Base-by-base conservation (phyloP, 2,797 vertebrate genomes). In the Clarias laeviceps region DNA sequence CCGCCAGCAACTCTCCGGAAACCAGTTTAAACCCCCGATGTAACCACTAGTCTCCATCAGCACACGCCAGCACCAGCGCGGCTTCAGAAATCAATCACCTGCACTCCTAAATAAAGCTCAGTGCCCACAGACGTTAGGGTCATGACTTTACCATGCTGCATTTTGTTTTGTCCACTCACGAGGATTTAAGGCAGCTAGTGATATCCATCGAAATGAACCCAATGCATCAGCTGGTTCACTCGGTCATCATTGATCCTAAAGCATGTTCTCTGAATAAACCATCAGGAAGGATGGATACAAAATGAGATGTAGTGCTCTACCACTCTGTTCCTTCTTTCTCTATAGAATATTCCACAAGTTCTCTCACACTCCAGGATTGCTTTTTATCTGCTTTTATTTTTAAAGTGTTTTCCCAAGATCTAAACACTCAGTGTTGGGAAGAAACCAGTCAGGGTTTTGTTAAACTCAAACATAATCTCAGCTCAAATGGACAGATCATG, bases 11-110 rank as follows among this genome's bases (percentile, higher is more conserved):
- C 96, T 97, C 84, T 97, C 97, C 0, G 97, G 97, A 84, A 97
- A 97, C 94, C 97, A 97, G 91, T 97, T 97, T 92, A 97, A 97
- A 94, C 96, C 96, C 27, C 96, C 96, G 1, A 94, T 97, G 94
- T 97, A 97, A 90, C 80, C 72, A 68, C 37, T 18, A 45, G 22
- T 65, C 27, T 69, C 81, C 27, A 69, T 34, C 82, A 84, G 65
- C 76, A 81, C 74, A 72, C 69, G 18, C 79, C 85, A 66, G 79
- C 68, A 20, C 27, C 40, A 70, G 74, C 72, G 77, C 65, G 83
- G 82, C 27, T 34, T n/a, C 59, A 24, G 77, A 64, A 84, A 20
- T 29, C 27, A 45, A 77, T 61, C 82, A 65, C 45, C 65, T 74
- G 56, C 27, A 56, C 68, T 61, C 45, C 56, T 24, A 66, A 73